Conservation (phyloP, 2,888 invertebrate species). For the Drosophila emarginata region DNA sequence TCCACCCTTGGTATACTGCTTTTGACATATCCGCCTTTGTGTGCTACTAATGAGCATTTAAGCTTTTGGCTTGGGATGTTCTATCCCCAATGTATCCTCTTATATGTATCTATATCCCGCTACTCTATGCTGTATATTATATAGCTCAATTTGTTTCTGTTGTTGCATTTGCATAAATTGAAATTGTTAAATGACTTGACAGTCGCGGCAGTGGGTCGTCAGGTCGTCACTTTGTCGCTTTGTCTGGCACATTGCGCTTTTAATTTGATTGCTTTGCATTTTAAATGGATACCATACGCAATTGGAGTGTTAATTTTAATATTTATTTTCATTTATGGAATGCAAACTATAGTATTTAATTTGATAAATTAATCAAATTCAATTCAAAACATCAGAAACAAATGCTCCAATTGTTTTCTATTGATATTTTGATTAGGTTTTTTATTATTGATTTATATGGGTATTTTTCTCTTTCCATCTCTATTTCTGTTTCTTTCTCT, state of each 20-base stretch:
- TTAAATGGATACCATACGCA: slow-evolving; percentile 35
- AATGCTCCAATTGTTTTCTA: slow-evolving; percentile 48
- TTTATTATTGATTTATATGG: slow-evolving; percentile 63
- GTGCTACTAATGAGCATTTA: slow-evolving; percentile 67
- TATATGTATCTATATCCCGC: too few relatives aligned
- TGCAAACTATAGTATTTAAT: background rate
- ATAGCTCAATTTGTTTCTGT: slow-evolving; percentile 20
- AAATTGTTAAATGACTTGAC: slow-evolving; percentile 44
- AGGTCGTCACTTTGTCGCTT: background rate
- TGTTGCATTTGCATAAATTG: slow-evolving; percentile 72
- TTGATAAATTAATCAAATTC: slow-evolving; percentile 40
- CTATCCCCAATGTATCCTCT: background rate
- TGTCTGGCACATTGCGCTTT: slow-evolving; percentile 40
- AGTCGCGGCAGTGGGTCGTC: background rate
- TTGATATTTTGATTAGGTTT: slow-evolving; percentile 67
- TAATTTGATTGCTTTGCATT: slow-evolving; percentile 62
- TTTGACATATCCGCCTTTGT: slow-evolving; percentile 1
- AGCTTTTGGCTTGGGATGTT: slow-evolving; percentile 45
- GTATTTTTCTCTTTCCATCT: background rate
- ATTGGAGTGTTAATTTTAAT: background rate
- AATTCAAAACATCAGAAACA: slow-evolving; percentile 24
- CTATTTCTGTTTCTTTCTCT: background rate
- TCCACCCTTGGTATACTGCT: background rate
- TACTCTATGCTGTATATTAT: background rate
- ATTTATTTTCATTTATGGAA: background rate